phyloP scores from a whole-genome alignment of 2,113 vertebrate genomes.

The Anser brachyrhynchus region DNA sequence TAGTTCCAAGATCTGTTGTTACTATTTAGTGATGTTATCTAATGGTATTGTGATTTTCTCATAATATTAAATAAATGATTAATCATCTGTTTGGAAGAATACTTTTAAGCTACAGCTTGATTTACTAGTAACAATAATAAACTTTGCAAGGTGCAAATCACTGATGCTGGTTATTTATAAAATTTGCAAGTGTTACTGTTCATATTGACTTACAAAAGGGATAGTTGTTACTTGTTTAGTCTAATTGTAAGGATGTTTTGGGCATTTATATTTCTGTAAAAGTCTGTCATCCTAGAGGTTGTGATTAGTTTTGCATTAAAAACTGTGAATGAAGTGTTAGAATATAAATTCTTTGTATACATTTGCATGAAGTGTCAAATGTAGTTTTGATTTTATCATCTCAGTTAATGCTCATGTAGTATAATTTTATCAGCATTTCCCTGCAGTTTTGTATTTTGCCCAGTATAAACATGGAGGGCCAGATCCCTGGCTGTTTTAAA shows the following conservation, averaged over 20 bases:
- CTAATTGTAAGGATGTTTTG: not conserved
- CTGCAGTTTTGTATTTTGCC: not conserved
- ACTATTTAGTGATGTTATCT: not conserved
- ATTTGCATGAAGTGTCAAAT: not conserved
- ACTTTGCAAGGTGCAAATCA: not conserved
- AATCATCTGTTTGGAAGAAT: not conserved
- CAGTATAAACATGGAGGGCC: not conserved
- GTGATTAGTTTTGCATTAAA: not conserved
- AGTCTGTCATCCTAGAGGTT: not conserved
- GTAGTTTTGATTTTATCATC: not conserved
- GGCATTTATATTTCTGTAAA: not conserved
- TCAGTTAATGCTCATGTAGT: not conserved
- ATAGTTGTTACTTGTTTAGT: not conserved
- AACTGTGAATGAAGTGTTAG: not conserved
- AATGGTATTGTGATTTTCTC: not conserved
- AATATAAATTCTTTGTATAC: not conserved
- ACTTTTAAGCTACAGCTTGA: not conserved
- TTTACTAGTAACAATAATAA: not conserved
- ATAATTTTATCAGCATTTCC: not conserved
- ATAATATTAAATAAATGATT: not conserved
- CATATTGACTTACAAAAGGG: not conserved
- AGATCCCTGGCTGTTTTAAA: not conserved
- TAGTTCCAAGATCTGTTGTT: not conserved
- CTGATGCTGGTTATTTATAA: not conserved
- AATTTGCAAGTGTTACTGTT: not conserved